Base-by-base conservation (phyloP, 2,888 invertebrate species). In the Eristalis tenax region DNA sequence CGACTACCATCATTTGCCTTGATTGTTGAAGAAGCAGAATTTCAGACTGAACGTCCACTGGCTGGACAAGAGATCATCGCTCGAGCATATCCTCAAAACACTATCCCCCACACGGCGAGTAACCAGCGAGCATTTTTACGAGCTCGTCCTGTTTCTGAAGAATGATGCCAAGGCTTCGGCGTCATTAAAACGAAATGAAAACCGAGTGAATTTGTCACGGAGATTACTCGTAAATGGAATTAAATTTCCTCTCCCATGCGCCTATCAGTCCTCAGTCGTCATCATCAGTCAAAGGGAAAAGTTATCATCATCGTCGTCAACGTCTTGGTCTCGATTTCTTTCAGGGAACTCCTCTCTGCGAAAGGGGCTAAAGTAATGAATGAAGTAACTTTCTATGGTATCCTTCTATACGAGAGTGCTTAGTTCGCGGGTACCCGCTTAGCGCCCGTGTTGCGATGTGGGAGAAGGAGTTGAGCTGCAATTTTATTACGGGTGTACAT, bases 151-250 rank as follows among this genome's bases (percentile, higher is more conserved):
- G 18, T 18, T 50, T 18, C 2, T n/a, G n/a, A 8, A 50, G 50
- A 50, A 61, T 50, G 73, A 64, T 74, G n/a, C 43, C 50, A 43
- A 74, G 35, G 40, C 57, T 57, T 26, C 59, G 59, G 63, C 68
- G 68, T 63, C 68, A 69, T 77, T 77, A 77, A 69, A 77, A 68
- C 32, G 59, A 43, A 77, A 77, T 61, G 59, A 68, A n/a, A 28
- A 26, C 68, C 43, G 23, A 68, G 68, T 50, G 61, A 68, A 77
- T 77, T 61, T 43, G 22, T 50, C 61, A 61, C 43, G 43, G 59
- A 69, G 68, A 77, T 77, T 63, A 61, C 68, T 64, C 63, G 61
- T 59, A 68, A 77, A 69, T 69, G 61, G 61, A 77, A 77, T 77
- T 43, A 59, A 77, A 69, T 77, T 68, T 61, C 61, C 68, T 43